Base-by-base conservation (phyloP, 92 coral and sea anemone genomes). In the Epizoanthus scotinus region DNA sequence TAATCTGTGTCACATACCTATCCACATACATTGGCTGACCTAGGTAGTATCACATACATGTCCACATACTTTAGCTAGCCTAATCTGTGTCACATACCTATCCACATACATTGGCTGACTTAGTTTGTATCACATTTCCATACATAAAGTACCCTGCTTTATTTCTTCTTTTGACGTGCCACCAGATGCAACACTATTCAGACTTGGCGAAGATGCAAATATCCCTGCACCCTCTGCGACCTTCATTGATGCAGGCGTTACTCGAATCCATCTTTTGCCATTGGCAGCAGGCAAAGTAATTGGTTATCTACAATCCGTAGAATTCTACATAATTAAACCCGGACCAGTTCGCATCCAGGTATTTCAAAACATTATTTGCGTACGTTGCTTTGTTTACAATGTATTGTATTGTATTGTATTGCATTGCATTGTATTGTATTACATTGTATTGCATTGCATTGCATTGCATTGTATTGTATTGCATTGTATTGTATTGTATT, bases 201-300 rank as follows among this genome's bases (percentile, higher is more conserved):
- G 56, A 25, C 19, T 75, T 5, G 81, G 81, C 67, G 81, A 38
- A 40, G 81, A 58, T 24, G 81, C 68, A 20, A 75, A 75, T 24
- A 22, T 38, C 14, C n/a, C 6, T 1, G 15, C 55, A 2, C 40
- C 67, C 18, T 14, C 57, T 13, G 12, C 68, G 17, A 21, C 21
- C 17, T 20, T 65, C 21, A 10, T 22, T 10, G 5, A 36, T 20
- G 24, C 61, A 17, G 20, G 20, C 29, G 52, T 1, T 18, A 75
- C 81, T 58, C 63, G 81, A 75, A 24, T 75, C 27, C 81, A 75
- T 75, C 6, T 75, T 21, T 58, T 59, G 26, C 81, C 81, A 38
- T 15, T 75, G 36, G 36, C 68, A 8, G 61, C 20, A 40, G 44
- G 59, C 7, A 75, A 66, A 28, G 56, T 36, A 8, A 59, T 40